These are phyloP conservation scores for Antheraea yamamai DNA, from an alignment of 2,888 invertebrate species.

Conservation along the genomic window DNA sequence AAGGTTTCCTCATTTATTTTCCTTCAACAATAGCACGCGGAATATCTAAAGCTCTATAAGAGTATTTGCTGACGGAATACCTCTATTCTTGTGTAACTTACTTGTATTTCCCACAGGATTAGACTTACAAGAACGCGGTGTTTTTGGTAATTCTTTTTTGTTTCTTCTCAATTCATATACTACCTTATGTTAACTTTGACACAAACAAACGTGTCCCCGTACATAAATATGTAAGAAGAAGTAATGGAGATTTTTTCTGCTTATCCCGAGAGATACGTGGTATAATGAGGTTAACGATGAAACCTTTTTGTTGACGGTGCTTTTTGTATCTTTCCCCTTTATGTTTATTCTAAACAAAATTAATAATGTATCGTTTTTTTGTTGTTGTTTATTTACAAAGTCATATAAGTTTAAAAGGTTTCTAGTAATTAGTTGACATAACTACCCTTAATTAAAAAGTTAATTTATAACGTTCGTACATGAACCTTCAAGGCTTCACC, in stretches of 20 bases:
- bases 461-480: no score
- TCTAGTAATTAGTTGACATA: no score
- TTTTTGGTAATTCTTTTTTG: neutral
- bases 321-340: neutral
- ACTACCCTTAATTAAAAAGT: no score
- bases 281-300: constrained; percentile 14
- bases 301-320: constrained; percentile 8
- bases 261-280: constrained; percentile 6
- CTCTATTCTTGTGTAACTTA: neutral
- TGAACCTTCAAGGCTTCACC: no score
- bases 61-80: neutral
- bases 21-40: neutral
- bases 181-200: constrained; percentile 3
- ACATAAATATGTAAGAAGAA: constrained; percentile 8
- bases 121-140: neutral
- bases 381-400: no score
- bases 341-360: neutral
- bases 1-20: neutral
- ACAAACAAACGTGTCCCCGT: neutral
- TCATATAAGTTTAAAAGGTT: constrained; percentile 12
- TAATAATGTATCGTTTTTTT: no score
- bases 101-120: neutral
- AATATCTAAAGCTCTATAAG: neutral
- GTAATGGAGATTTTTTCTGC: constrained; percentile 12
- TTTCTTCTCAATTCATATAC: neutral